Conservation (phyloP, 2,888 invertebrate species). For the Apodemia hepburni region DNA sequence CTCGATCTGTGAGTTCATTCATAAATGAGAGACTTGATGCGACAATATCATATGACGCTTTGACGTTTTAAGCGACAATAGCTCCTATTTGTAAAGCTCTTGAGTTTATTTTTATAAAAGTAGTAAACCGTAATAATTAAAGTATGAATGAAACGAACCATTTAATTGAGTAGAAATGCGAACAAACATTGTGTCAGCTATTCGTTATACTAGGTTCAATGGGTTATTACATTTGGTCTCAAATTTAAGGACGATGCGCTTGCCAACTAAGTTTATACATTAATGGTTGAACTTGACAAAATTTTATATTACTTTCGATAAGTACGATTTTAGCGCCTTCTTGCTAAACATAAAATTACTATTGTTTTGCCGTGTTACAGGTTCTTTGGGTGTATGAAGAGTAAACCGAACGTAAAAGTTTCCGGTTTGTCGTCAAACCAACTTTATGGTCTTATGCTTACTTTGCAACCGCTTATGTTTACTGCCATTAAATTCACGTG, state of each 20-base stretch:
- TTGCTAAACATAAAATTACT: too few species aligned
- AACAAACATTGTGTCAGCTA: constrained; percentile 63
- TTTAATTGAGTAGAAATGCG: constrained; percentile 72
- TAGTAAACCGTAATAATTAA: constrained; percentile 52
- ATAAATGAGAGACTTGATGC: constrained; percentile 65
- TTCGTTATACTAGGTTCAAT: constrained; percentile 40
- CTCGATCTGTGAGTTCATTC: constrained; percentile 79
- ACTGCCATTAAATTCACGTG: too few species aligned
- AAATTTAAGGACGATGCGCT: background rate
- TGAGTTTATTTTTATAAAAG: constrained; percentile 50
- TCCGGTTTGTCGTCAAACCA: too few species aligned
- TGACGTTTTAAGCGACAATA: constrained; percentile 46
- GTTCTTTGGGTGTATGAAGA: too few species aligned
- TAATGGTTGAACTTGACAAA: too few species aligned
- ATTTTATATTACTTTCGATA: too few species aligned
- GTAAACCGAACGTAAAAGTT: too few species aligned
- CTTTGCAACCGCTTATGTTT: too few species aligned
- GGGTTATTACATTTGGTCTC: constrained; percentile 25
- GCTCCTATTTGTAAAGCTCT: constrained; percentile 47
- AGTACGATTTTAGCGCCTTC: too few species aligned
- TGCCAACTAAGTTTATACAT: background rate
- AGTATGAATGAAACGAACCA: constrained; percentile 72
- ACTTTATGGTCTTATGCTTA: too few species aligned
- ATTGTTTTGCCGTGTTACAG: too few species aligned
- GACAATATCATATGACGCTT: constrained; percentile 70